phyloP scores from a whole-genome alignment of 1,140 invertebrate genomes.

The Drosophila auraria region DNA sequence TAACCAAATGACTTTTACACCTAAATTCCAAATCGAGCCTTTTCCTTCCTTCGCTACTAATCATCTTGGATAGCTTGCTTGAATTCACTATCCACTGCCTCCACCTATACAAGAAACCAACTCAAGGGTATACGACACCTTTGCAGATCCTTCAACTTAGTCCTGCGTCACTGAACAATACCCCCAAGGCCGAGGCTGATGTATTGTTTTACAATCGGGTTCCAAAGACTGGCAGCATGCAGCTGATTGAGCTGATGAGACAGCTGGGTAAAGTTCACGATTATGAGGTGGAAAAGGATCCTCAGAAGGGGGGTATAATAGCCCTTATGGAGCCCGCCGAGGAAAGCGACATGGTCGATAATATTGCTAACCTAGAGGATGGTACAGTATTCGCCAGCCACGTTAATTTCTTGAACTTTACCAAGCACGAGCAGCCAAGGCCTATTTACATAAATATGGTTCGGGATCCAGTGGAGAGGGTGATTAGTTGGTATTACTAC shows the following conservation, averaged over 20 bases:
- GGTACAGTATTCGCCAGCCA: constrained; percentile 73
- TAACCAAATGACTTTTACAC: constrained; percentile 22
- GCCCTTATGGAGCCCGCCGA: constrained; percentile 51
- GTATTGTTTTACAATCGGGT: constrained; percentile 95
- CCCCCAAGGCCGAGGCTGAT: constrained; percentile 89
- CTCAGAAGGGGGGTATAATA: constrained; percentile 68
- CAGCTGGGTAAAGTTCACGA: constrained; percentile 90
- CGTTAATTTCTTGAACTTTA: constrained; percentile 86
- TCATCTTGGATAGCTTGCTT: constrained; percentile 40
- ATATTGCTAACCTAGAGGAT: constrained; percentile 71
- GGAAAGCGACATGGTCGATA: constrained; percentile 68
- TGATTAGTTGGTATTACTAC: constrained; percentile 95
- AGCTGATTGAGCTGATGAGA: constrained; percentile 93
- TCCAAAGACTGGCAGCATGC: constrained; percentile 94
- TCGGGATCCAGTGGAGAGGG: constrained; percentile 94
- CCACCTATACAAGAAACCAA: constrained; percentile 9
- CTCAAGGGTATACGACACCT: constrained; percentile 30
- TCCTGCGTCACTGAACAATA: constrained; percentile 89
- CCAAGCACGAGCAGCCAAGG: constrained; percentile 90
- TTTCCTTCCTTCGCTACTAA: constrained; percentile 62
- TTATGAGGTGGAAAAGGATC: constrained; percentile 85
- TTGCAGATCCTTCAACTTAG: constrained; percentile 74
- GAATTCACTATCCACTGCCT: constrained; percentile 17
- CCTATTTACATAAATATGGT: constrained; percentile 96
- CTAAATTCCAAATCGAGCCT: constrained; percentile 19